Evolutionary conservation across 2,113 vertebrate genomes (phyloP), one percentile per base, ranked within the genome.

Genomic region (Myiozetetes cayanensis): DNA sequence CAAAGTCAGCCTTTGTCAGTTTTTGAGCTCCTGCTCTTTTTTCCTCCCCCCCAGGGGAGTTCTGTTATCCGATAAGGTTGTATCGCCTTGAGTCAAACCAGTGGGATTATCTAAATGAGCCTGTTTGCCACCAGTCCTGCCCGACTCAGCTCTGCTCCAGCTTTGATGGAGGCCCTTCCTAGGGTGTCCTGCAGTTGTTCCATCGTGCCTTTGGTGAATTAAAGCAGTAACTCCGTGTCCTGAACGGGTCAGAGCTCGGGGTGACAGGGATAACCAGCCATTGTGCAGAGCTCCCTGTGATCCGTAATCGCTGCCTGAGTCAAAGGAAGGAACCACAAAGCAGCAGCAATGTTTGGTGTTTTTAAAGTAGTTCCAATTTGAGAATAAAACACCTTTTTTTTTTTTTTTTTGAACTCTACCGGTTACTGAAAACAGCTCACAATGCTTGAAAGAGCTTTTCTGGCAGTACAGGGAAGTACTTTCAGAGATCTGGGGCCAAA

Each of bases 361-460:
- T 85, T 70, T 73, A 73, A 70, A 67, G 72, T 68, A 88, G 55
- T 43, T 90, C 61, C 2, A 4, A 55, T 82, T 76, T 62, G 43
- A 94, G 68, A 31, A 10, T 46, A 37, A 87, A 89, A 82, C 19
- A 28, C 14, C 28, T 33, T 50, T 49, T 30, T 50, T 50, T 27
- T 41, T 17, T 33, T n/a, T 52, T 23, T 59, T 55, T 35, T 68
- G 2, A 87, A 46, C 41, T 12, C 31, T 41, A 12, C 61, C 59
- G 10, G 28, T 76, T 61, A 39, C 20, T 77, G 71, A 66, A 87
- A 94, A 79, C 82, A 46, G 80, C 67, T 97, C 63, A 66, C 85
- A 88, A 66, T 68, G 83, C 79, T 88, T 92, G 31, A 93, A 94
- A 95, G 76, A 77, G 67, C 61, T 70, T 82, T 84, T 72, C 62